A percentile compares a stretch with the other conserved stretches of the same genome.
Evolutionary conservation across 2,113 vertebrate genomes (phyloP).

Genomic region (Phoenicopterus ruber): DNA sequence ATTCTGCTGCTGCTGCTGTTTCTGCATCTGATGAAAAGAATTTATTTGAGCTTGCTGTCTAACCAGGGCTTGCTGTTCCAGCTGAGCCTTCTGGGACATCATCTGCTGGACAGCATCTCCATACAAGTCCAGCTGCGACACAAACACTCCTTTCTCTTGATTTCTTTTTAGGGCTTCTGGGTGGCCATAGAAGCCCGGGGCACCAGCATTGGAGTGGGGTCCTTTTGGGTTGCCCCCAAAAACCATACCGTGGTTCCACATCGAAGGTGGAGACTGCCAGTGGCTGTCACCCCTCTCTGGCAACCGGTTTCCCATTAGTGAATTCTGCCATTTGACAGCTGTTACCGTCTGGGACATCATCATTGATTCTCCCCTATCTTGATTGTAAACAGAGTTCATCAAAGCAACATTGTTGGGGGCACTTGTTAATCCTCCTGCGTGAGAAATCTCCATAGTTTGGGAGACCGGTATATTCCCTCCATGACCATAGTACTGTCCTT

Average conservation of each 20-base stretch:
- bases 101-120: constrained; percentile 80
- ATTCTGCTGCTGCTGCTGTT: constrained; percentile 75
- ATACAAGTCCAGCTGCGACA: constrained; percentile 77
- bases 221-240: constrained; percentile 77
- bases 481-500: constrained; percentile 82
- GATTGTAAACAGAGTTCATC: constrained; percentile 86
- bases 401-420: constrained; percentile 80
- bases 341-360: constrained; percentile 87
- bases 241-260: constrained; percentile 84
- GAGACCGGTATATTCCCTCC: constrained; percentile 69
- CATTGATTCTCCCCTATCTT: constrained; percentile 85
- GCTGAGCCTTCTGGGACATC: constrained; percentile 75
- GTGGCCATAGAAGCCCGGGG: constrained; percentile 74
- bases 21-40: constrained; percentile 80
- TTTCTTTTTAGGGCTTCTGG: constrained; percentile 77
- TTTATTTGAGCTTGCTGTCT: constrained; percentile 75
- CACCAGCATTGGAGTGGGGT: constrained; percentile 69
- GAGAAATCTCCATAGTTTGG: constrained; percentile 75
- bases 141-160: constrained; percentile 79
- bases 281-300: constrained; percentile 78
- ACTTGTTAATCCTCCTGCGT: constrained; percentile 68
- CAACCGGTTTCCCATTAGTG: constrained; percentile 81
- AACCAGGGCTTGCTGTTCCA: constrained; percentile 78
- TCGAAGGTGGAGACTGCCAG: constrained; percentile 83
- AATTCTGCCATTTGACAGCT: constrained; percentile 79